A percentile compares a stretch with the other conserved stretches of the same genome.
phyloP scores from a whole-genome alignment of 1,140 invertebrate species.

The Drosophila watanabei region DNA sequence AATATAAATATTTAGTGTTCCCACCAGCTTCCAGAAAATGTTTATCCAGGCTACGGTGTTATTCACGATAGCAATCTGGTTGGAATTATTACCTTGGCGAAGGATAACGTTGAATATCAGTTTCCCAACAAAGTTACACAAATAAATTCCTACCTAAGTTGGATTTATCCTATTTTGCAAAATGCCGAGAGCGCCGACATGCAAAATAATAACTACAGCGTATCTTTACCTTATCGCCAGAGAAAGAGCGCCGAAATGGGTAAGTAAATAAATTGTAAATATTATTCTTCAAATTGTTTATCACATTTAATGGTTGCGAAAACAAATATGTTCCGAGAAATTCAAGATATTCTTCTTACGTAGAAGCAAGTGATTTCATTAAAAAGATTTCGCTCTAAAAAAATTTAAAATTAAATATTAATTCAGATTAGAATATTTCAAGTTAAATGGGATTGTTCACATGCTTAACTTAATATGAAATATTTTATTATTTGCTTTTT shows the following conservation, averaged over 20 bases:
- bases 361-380: background rate
- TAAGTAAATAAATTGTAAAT: slow-evolving; percentile 15
- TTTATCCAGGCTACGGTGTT: slow-evolving; percentile 29
- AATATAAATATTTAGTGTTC: background rate
- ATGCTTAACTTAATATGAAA: background rate
- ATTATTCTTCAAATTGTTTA: slow-evolving; percentile 24
- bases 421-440: background rate
- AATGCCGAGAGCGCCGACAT: slow-evolving; percentile 31
- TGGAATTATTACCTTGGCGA: slow-evolving; percentile 21
- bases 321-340: slow-evolving; percentile 23
- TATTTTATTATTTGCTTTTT: background rate
- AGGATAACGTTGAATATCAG: background rate
- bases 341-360: slow-evolving; percentile 1
- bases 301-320: background rate
- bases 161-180: slow-evolving; percentile 50
- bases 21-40: slow-evolving; percentile 1
- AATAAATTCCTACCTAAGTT: slow-evolving; percentile 28
- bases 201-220: slow-evolving; percentile 19
- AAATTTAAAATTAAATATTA: background rate
- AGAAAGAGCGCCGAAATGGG: slow-evolving; percentile 31
- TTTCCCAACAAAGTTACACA: slow-evolving; percentile 8
- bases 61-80: slow-evolving; percentile 37
- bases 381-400: background rate
- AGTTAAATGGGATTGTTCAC: background rate
- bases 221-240: slow-evolving; percentile 41